Base-by-base conservation (phyloP, 2,888 invertebrate species). In the Bombylius discolor region DNA sequence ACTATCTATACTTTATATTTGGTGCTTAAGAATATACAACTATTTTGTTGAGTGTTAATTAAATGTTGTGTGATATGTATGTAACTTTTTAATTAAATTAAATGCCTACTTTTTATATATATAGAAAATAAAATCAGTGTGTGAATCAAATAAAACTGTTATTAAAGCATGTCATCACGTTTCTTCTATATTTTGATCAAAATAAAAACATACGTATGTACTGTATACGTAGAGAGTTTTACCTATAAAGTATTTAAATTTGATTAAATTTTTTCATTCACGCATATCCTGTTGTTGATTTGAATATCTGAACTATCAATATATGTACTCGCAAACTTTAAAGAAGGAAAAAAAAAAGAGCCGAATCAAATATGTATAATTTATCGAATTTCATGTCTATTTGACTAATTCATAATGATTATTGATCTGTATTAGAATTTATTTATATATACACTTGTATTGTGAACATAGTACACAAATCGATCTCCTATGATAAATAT, bases 141-240 rank as follows among this genome's bases (percentile, higher is more conserved):
- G 5, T 23, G 5, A 46, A 46, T 46, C 46, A 12, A 4, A 46
- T 42, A 42, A 23, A 42, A 42, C 39, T 42, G 11, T 11, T 11
- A 11, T 54, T 54, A 33, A 54, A 54, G 49, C 49, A 34, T 54
- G 49, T 49, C 53, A 31, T 44, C 53, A 54, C 49, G 53, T 49
- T 45, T 42, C 39, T 42, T 42, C 39, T 42, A 11, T 42, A 23
- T 23, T 23, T 23, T 23, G 23, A 23, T 23, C 23, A 23, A 23
- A 2, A 23, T 23, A 23, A 23, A 23, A 23, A 23, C 23, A 3
- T 23, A 23, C n/a, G n/a, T n/a, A n/a, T n/a, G n/a, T 23, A 23
- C 23, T n/a, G 23, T 23, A 3, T 23, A 23, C 23, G 23, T 23
- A 23, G 1, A 23, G 23, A 23, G 3, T 23, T 23, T 23, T 23